Evolutionary conservation across 2,113 vertebrate genomes (phyloP).

Genomic region (Microtus oregoni): DNA sequence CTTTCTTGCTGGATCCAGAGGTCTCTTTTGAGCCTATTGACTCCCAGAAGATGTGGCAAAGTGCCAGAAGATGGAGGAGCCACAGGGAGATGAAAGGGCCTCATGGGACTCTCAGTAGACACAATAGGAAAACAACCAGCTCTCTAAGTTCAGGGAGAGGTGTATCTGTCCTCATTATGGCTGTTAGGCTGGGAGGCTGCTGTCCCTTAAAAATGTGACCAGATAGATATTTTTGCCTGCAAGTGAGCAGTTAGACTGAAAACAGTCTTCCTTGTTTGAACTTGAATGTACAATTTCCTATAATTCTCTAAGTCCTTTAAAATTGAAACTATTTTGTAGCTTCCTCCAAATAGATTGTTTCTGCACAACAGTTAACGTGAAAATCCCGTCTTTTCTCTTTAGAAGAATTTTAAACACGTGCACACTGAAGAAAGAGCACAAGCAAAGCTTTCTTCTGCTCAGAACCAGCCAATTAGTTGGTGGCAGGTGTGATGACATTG

Average conservation of each 20-base stretch:
- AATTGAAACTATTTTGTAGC: conserved; percentile 24
- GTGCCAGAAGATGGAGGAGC: background rate
- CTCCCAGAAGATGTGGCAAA: background rate
- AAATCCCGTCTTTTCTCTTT: conserved; percentile 27
- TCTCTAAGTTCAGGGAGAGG: background rate
- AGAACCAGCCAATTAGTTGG: background rate
- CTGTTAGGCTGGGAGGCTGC: background rate
- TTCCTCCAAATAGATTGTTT: conserved; percentile 11
- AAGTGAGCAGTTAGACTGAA: background rate
- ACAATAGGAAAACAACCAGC: background rate
- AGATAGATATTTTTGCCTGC: background rate
- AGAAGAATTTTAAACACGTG: conserved; percentile 44
- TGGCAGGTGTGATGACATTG: background rate
- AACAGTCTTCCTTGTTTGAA: conserved; percentile 54
- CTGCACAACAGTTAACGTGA: conserved; percentile 2
- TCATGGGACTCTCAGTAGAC: background rate
- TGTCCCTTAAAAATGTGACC: conserved; percentile 33
- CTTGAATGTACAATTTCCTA: conserved; percentile 56
- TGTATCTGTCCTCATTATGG: conserved; percentile 42
- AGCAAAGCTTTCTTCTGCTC: background rate
- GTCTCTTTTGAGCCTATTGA: background rate
- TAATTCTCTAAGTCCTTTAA: conserved; percentile 47
- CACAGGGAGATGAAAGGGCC: background rate
- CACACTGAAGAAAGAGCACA: background rate
- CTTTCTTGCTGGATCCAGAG: background rate